Base-by-base conservation (phyloP, 2,797 vertebrate species). In the Cuculus canorus region DNA sequence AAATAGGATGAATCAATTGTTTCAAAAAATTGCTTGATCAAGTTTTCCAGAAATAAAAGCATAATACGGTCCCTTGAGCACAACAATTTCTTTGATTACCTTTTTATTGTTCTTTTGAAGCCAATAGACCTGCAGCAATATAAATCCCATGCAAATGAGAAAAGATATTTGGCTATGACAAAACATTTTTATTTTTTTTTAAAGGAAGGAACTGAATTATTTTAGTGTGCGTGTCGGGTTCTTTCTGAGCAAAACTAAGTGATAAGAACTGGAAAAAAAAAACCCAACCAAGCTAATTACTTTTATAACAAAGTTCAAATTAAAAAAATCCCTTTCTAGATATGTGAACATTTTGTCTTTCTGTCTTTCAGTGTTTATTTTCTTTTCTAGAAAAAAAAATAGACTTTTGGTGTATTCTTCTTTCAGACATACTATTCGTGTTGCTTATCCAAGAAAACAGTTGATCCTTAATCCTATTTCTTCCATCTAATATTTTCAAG, bases 101-200 rank as follows among this genome's bases (percentile, higher is more conserved):
- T 95, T 92, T 94, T 96, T 96, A 94, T 93, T 96, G 81, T 88
- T 95, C 87, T 94, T 90, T 93, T 96, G 86, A 91, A 92, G 79
- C 61, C 86, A 90, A 12, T 39, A 84, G 77, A 84, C 33, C 64
- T 87, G 72, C 75, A 95, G 81, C 71, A 71, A 91, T 92, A 73
- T 94, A 91, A 93, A 96, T 95, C 85, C 37, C 32, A 71, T 93
- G 86, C 92, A 93, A 96, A 95, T 95, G 90, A 93, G 93, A 68
- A 43, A 70, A 68, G 57, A 77, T 69, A 57, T 70, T 89, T 95
- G 73, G 50, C 85, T 94, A 53, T 73, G 90, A 39, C 47, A 81
- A 65, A 69, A 22, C 5, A 21, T 54, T 37, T 24, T 22, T 8
- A 47, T 56, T 50, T 60, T 85, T 85, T 35, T 60, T 45, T 8